Conservation (phyloP, 2,113 vertebrate species). For the Microcebus jonahi region DNA sequence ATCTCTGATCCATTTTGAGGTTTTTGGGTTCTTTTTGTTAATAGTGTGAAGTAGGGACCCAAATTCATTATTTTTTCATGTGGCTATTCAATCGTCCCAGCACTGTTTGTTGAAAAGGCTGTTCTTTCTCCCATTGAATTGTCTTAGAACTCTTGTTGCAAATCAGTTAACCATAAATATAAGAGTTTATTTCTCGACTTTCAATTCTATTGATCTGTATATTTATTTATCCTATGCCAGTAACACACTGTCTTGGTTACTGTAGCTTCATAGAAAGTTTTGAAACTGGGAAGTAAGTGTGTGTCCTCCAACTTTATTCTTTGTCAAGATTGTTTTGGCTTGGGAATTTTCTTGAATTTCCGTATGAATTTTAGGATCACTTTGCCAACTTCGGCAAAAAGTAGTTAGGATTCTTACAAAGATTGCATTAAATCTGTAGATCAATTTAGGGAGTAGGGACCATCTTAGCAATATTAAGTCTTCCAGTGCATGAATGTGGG, state of each 20-base stretch:
- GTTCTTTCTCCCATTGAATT: slow-evolving; percentile 25
- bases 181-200: slow-evolving; percentile 18
- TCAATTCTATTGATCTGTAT: neutral
- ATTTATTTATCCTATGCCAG: neutral
- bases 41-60: neutral
- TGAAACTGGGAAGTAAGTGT: slow-evolving; percentile 42
- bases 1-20: neutral
- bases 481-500: neutral
- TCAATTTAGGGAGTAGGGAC: neutral
- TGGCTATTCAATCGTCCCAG: neutral
- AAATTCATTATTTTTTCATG: neutral
- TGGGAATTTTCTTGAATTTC: neutral
- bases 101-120: slow-evolving; percentile 25
- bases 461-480: neutral
- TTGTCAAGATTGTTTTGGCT: slow-evolving; percentile 36
- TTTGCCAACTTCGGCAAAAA: slow-evolving; percentile 16
- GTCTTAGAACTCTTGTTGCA: slow-evolving; percentile 45
- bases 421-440: neutral
- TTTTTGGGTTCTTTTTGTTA: neutral
- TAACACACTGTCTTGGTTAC: neutral
- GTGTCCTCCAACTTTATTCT: neutral
- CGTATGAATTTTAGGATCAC: slow-evolving; percentile 45
- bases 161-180: neutral
- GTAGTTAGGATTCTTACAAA: neutral
- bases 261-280: slow-evolving; percentile 20